A percentile compares a stretch with the other conserved stretches of the same genome.
phyloP scores from a whole-genome alignment of 1,140 invertebrate species.

The Caenorhabditis inopinata region DNA sequence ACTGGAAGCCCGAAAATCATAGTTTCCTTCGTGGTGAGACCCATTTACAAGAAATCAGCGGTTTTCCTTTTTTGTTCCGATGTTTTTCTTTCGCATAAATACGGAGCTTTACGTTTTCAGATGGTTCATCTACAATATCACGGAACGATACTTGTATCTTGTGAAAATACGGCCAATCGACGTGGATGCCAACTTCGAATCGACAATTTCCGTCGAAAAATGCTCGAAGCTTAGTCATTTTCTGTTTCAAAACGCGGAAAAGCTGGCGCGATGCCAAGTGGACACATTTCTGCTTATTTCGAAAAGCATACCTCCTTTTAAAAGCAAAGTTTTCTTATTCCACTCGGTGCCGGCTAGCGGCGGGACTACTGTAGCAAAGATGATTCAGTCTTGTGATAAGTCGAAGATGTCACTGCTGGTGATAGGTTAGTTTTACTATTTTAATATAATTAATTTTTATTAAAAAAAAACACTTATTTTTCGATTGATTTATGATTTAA shows the following conservation, averaged over 20 bases:
- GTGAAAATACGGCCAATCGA: not conserved
- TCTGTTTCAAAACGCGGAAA: not conserved
- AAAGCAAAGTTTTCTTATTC: not conserved
- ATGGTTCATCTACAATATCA: conserved; percentile 11
- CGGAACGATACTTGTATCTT: conserved; percentile 7
- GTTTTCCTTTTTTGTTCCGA: not conserved
- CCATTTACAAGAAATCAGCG: too few relatives aligned
- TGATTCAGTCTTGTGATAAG: not conserved
- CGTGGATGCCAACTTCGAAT: not conserved
- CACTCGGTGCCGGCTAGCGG: not conserved
- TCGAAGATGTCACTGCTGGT: not conserved
- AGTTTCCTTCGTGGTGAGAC: too few relatives aligned
- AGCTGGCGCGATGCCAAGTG: conserved; percentile 2
- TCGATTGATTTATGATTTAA: too few relatives aligned
- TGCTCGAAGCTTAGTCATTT: not conserved
- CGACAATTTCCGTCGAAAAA: conserved; percentile 6
- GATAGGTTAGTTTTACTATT: not conserved
- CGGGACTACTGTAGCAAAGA: not conserved
- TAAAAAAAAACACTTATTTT: too few relatives aligned
- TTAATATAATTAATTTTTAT: too few relatives aligned
- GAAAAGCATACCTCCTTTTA: not conserved
- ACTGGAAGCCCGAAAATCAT: too few relatives aligned
- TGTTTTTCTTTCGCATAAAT: not conserved
- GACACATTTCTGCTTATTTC: not conserved
- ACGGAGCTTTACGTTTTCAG: too few relatives aligned